Evolutionary conservation across 2,888 invertebrate species (phyloP).

Genomic region (Empis livida): DNA sequence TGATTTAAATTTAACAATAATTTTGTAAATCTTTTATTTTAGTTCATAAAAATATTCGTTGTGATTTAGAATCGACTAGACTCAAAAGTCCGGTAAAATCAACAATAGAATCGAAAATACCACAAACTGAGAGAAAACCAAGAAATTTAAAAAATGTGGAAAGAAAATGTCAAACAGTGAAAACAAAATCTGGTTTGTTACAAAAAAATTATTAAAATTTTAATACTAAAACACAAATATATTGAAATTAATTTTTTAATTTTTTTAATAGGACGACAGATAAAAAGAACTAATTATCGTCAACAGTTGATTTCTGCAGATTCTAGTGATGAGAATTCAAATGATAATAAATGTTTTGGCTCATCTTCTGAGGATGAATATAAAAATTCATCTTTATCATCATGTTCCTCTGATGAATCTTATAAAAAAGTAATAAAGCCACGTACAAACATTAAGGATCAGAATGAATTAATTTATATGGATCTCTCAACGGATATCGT

Average conservation of each 20-base stretch:
- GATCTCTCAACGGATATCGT: constrained; percentile 27
- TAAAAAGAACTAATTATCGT: not conserved
- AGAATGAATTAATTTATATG: constrained; percentile 22
- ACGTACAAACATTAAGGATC: not conserved
- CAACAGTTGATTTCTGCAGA: not conserved
- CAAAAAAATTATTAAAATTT: too few relatives aligned
- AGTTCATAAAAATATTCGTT: constrained; percentile 23
- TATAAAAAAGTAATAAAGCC: constrained; percentile 1
- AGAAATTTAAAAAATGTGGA: too few relatives aligned
- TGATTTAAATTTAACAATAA: not conserved
- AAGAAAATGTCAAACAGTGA: not conserved
- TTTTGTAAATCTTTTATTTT: constrained; percentile 1
- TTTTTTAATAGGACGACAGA: not conserved
- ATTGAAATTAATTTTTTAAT: too few relatives aligned
- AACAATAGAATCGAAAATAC: not conserved
- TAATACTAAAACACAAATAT: too few relatives aligned
- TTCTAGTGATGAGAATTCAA: constrained; percentile 2
- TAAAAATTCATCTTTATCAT: constrained; percentile 3
- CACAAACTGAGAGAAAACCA: constrained; percentile 2
- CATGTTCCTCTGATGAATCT: not conserved
- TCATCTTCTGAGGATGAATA: constrained; percentile 7
- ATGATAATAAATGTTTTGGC: not conserved
- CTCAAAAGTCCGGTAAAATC: not conserved
- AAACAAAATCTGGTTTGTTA: not conserved
- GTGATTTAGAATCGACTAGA: constrained; percentile 28